Percentiles rank a stretch among this genome's conserved stretches.
These are phyloP conservation scores for Hirtodrosophila confusa DNA, from an alignment of 2,888 invertebrate species.

Conservation along the genomic window DNA sequence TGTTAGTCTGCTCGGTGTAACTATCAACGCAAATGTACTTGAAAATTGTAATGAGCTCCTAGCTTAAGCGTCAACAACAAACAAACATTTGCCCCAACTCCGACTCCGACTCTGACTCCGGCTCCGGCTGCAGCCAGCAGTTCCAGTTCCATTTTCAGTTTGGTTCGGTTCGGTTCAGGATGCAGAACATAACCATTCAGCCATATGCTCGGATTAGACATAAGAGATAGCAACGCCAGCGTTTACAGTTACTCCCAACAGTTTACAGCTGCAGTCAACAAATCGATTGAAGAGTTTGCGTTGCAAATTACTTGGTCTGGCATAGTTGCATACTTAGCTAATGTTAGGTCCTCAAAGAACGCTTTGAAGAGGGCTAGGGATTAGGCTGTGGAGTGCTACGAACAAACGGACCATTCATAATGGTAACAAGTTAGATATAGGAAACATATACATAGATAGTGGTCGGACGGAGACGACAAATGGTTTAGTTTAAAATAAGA, in stretches of 20 bases:
- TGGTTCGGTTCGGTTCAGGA: slow-evolving; percentile 33
- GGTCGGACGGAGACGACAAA: too few species aligned
- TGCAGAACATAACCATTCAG: slow-evolving; percentile 59
- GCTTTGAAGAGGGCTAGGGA: neutral
- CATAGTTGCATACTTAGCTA: neutral
- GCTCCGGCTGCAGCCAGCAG: slow-evolving; percentile 9
- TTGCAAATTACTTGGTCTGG: slow-evolving; percentile 37
- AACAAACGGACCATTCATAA: slow-evolving; percentile 19
- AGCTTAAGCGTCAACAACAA: slow-evolving; percentile 78
- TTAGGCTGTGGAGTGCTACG: slow-evolving; percentile 11
- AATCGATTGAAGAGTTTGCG: slow-evolving; percentile 44
- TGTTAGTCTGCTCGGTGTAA: slow-evolving; percentile 66
- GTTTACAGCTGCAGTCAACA: slow-evolving; percentile 57
- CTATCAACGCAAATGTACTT: slow-evolving; percentile 81
- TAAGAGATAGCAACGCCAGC: slow-evolving; percentile 38
- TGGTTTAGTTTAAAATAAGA: too few species aligned
- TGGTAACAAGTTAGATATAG: neutral
- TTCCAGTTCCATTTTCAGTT: slow-evolving; percentile 29
- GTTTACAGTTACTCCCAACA: slow-evolving; percentile 56
- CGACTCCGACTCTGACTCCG: slow-evolving; percentile 3
- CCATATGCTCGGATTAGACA: slow-evolving; percentile 76
- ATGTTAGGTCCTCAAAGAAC: neutral
- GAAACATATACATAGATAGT: too few species aligned
- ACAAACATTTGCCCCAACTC: slow-evolving; percentile 63
- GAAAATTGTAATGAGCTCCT: slow-evolving; percentile 80